A percentile compares a stretch with the other conserved stretches of the same genome.
These are phyloP conservation scores for Nycteola revayana DNA, from an alignment of 2,888 invertebrate genomes.

Conservation along the genomic window DNA sequence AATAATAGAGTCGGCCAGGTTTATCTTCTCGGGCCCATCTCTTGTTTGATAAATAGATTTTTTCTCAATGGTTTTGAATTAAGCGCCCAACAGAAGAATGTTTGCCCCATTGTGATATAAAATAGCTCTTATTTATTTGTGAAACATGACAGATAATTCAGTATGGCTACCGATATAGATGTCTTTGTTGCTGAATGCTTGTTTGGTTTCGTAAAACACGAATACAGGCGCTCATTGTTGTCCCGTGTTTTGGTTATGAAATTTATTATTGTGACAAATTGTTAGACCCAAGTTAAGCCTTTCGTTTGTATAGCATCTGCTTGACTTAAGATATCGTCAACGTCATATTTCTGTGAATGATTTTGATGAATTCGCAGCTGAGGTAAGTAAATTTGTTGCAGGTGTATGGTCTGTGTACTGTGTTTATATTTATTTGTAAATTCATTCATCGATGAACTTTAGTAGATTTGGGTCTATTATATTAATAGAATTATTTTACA, in stretches of 20 bases:
- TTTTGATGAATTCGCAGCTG: slow-evolving; percentile 36
- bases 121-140: slow-evolving; percentile 75
- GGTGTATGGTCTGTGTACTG: slow-evolving; percentile 20
- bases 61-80: slow-evolving; percentile 63
- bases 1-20: slow-evolving; percentile 64
- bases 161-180: slow-evolving; percentile 73
- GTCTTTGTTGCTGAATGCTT: slow-evolving; percentile 70
- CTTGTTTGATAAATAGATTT: slow-evolving; percentile 73
- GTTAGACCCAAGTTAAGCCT: slow-evolving; percentile 66
- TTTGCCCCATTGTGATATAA: slow-evolving; percentile 68
- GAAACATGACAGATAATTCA: slow-evolving; percentile 75
- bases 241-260: slow-evolving; percentile 74
- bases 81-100: slow-evolving; percentile 52
- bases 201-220: slow-evolving; percentile 67
- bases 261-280: slow-evolving; percentile 77
- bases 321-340: slow-evolving; percentile 40
- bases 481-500: too few species aligned
- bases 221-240: slow-evolving; percentile 59
- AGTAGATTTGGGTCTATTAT: too few species aligned
- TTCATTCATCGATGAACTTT: too few species aligned
- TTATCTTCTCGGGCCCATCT: slow-evolving; percentile 72
- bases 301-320: slow-evolving; percentile 59
- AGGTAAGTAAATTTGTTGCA: slow-evolving; percentile 16
- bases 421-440: slow-evolving; percentile 7
- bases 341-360: slow-evolving; percentile 46